Conservation (phyloP, 1,140 invertebrate genomes). For the Drosophila malerkotliana region DNA sequence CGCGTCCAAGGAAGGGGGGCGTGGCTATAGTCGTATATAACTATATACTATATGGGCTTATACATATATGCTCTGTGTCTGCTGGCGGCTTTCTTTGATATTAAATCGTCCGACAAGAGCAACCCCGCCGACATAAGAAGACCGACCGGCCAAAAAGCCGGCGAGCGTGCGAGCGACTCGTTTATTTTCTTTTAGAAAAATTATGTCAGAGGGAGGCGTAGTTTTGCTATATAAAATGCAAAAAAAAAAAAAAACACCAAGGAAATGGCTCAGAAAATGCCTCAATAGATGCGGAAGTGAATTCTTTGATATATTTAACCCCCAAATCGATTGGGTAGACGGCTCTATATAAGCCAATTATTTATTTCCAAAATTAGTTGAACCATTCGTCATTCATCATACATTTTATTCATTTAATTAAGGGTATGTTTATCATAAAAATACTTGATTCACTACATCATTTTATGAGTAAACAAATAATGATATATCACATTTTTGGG, state of each 20-base stretch:
- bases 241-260: slow-evolving; percentile 10
- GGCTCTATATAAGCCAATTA: no score
- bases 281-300: slow-evolving; percentile 45
- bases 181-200: slow-evolving; percentile 64
- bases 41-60: slow-evolving; percentile 32
- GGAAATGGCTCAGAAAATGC: slow-evolving; percentile 23
- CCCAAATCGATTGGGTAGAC: slow-evolving; percentile 20
- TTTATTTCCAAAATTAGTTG: not conserved
- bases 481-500: slow-evolving; percentile 1
- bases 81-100: slow-evolving; percentile 72
- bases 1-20: slow-evolving; percentile 29
- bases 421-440: slow-evolving; percentile 12
- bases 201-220: slow-evolving; percentile 51
- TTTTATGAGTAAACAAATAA: slow-evolving; percentile 26
- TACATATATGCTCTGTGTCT: slow-evolving; percentile 55
- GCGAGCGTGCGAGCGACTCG: slow-evolving; percentile 64
- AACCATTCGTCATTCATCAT: not conserved
- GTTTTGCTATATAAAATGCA: slow-evolving; percentile 11
- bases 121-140: slow-evolving; percentile 37
- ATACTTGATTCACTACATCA: not conserved
- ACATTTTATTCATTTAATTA: slow-evolving; percentile 6
- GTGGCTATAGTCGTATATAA: slow-evolving; percentile 39
- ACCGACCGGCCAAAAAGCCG: slow-evolving; percentile 44
- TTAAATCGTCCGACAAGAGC: slow-evolving; percentile 67
- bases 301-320: slow-evolving; percentile 31